Base-by-base conservation (phyloP, 2,797 vertebrate species). In the Hipposideros larvatus region DNA sequence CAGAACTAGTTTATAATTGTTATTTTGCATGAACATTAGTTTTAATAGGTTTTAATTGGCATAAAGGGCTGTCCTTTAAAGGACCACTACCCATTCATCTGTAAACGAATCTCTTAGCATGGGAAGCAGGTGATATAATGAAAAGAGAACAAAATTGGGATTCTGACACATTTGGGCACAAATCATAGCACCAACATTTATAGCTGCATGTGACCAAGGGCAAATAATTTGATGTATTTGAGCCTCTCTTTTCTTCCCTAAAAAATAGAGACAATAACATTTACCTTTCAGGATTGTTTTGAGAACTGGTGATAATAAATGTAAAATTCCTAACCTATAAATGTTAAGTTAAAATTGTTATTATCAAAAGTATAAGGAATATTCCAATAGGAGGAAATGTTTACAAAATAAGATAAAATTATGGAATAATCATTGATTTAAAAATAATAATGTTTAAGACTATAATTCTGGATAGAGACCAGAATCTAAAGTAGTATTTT, bases 391-490 rank as follows among this genome's bases (percentile, higher is more conserved):
- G n/a, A 93, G 61, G 68, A 92, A 87, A 68, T 59, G 3, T 71
- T 91, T 79, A 22, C 65, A 96, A 37, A 96, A 41, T 34, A 94
- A 93, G 28, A 83, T 4, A 89, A 91, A 75, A 87, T 74, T 79
- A 80, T 31, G 0, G 48, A 70, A 63, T n/a, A 90, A 68, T 65
- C 7, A 19, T 65, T 83, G 16, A 34, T 34, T 87, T 92, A 68
- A 94, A 91, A 93, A 68, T 34, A 91, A 51, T 75, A 96, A 55
- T 28, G 46, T 41, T 46, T 22, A 87, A 73, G 19, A 88, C 24
- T 77, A 43, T 5, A 74, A 21, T 79, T 87, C 34, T 78, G 63
- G 34, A 55, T 71, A 28, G 70, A 51, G 22, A 61, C 15, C 11
- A 75, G 31, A 93, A 91, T n/a, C 61, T 63, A 4, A 79, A 65